Conservation (phyloP, 53 echinoderm and acorn worm genomes). For the Arbacia lixula region DNA sequence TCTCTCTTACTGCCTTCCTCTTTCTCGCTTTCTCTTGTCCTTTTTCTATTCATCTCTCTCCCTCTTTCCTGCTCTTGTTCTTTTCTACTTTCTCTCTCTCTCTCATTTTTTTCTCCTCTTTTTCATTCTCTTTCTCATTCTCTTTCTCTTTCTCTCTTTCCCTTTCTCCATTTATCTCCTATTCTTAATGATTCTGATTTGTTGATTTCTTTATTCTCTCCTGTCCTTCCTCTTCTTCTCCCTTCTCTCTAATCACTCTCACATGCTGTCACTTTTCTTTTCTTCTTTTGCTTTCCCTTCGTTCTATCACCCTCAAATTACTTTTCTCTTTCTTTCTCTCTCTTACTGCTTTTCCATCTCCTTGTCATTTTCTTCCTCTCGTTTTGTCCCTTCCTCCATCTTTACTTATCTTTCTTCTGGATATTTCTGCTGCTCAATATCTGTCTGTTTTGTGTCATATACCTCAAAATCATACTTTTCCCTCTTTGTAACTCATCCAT, state of each 20-base stretch:
- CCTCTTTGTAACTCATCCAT: too few relatives aligned
- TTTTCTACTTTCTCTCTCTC: background rate
- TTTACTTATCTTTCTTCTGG: background rate
- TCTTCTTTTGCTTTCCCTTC: background rate
- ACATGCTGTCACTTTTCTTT: too few relatives aligned
- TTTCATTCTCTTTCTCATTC: background rate
- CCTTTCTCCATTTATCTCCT: background rate
- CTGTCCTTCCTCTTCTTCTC: background rate
- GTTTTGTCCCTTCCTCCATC: background rate
- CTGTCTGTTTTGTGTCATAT: too few relatives aligned
- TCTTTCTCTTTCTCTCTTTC: background rate
- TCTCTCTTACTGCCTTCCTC: background rate
- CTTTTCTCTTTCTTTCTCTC: background rate
- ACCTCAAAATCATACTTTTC: too few relatives aligned
- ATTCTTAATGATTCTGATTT: too few relatives aligned
- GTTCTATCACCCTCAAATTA: background rate
- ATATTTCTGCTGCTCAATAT: too few relatives aligned
- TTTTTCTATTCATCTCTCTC: too few relatives aligned
- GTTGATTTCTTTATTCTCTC: too few relatives aligned
- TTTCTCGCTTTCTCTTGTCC: background rate
- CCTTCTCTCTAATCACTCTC: too few relatives aligned
- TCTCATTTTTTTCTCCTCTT: background rate
- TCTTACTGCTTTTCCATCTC: background rate
- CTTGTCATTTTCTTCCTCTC: background rate
- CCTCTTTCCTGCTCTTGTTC: too few relatives aligned